Evolutionary conservation across 2,797 vertebrate genomes (phyloP), one percentile per base, ranked within the genome.

Genomic region (Fratercula arctica): DNA sequence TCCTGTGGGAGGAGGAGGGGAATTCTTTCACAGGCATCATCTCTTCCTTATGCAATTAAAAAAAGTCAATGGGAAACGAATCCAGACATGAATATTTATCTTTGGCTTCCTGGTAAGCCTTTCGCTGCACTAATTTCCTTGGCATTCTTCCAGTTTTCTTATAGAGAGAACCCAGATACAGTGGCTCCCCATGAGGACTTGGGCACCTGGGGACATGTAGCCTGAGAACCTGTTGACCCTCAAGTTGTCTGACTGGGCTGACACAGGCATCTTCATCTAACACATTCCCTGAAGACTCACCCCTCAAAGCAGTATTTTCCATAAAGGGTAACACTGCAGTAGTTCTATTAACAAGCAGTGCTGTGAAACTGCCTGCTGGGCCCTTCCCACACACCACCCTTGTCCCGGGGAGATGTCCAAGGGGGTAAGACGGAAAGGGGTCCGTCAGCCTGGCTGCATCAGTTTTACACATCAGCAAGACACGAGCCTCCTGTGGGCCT

Each of bases 41-140:
- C 84, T 87, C 86, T 93, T 96, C 92, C 93, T 96, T 95, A 91
- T 95, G 82, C 91, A 96, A 96, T 96, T 96, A 73, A 91, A 95
- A 95, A 92, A 93, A 87, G 93, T 93, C 90, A 90, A 95, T 96
- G 95, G 90, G 89, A 97, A 97, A 97, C 69, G 1, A 96, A 94
- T 96, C 92, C 90, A 96, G 96, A 95, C 94, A 86, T 88, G 95
- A 93, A 94, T 95, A 96, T 96, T 96, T 96, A 95, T 96, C 85
- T 93, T 91, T 70, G 63, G 59, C 90, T 96, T 97, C 94, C 93
- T 94, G 89, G 89, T 95, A 94, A 96, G 82, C 7, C 0, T 91
- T 89, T 95, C 2, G 0, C 84, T 91, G 50, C 82, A 53, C 63
- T 95, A 87, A 94, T 96, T 96, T 70, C 69, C 43, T 86, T 96